Conservation (phyloP, 1,140 invertebrate genomes). For the Drosophila dunni region DNA sequence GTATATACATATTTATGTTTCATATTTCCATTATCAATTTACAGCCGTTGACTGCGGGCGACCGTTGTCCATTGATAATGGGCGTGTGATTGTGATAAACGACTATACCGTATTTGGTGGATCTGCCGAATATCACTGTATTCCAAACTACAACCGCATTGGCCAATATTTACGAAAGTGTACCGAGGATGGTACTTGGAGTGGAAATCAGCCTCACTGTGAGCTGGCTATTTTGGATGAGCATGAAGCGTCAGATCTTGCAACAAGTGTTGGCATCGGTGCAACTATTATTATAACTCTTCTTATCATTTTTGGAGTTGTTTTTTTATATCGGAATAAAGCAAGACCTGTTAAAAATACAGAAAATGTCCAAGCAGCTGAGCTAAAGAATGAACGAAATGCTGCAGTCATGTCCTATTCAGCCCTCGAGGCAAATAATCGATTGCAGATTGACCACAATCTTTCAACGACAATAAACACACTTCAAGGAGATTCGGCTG, state of each 20-base stretch:
- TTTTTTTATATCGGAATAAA: slow-evolving; percentile 89
- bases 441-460: slow-evolving; percentile 72
- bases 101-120: slow-evolving; percentile 92
- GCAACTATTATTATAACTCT: slow-evolving; percentile 91
- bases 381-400: slow-evolving; percentile 92
- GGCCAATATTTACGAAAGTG: slow-evolving; percentile 93
- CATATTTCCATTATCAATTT: not conserved
- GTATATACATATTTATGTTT: not conserved
- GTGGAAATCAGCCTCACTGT: slow-evolving; percentile 92
- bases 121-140: slow-evolving; percentile 94
- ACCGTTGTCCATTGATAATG: slow-evolving; percentile 92
- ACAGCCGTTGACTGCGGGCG: slow-evolving; percentile 92
- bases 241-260: slow-evolving; percentile 89
- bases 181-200: slow-evolving; percentile 92
- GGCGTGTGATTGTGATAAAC: slow-evolving; percentile 93
- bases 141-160: slow-evolving; percentile 92
- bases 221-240: slow-evolving; percentile 88
- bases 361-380: slow-evolving; percentile 93
- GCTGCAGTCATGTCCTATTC: slow-evolving; percentile 94
- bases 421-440: slow-evolving; percentile 84
- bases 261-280: slow-evolving; percentile 91
- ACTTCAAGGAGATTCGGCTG: slow-evolving; percentile 58
- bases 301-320: slow-evolving; percentile 90
- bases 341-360: slow-evolving; percentile 94
- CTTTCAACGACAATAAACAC: slow-evolving; percentile 83